Evolutionary conservation across 2,797 vertebrate genomes (phyloP), one percentile per base, ranked within the genome.

Genomic region (Channallabes apus): DNA sequence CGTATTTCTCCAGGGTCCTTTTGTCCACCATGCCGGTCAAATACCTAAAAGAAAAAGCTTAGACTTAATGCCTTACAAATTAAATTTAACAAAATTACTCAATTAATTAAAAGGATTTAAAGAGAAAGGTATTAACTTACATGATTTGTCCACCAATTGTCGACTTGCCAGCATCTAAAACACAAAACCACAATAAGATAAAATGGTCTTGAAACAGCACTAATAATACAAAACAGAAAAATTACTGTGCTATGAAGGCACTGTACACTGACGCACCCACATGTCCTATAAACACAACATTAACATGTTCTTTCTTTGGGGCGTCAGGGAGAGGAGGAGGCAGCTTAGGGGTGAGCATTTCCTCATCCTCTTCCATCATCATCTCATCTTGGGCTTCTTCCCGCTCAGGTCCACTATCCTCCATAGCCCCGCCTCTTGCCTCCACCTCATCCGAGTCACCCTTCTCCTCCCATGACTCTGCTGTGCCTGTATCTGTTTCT

Each of bases 21-120:
- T 99, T 99, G 69, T 99, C 98, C 93, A 99, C 98, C 98, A 99
- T 99, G 90, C 98, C 98, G 84, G 98, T 99, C 90, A 99, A 93
- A 92, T 99, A 99, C 98, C 98, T 99, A 46, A 83, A 86, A 80
- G 67, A 5, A 58, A 84, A 41, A 64, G 58, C 38, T 83, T 29
- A 38, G 64, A 41, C 77, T 62, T 11, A 71, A 24, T 59, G 75
- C 27, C 61, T 58, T 38, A 65, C 24, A 65, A 3, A 79, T 59
- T 12, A 51, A 12, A 51, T 12, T 3, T 51, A 12, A 51, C 12
- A 51, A 51, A 51, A 51, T 22, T 22, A 24, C 8, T 41, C 0
- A 15, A 18, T 78, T 38, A 3, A 59, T 54, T 22, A 59, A 77
- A 27, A 58, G 4, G 27, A n/a, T 59, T 46, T 22, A 71, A 29